phyloP scores from a whole-genome alignment of 2,113 vertebrate species.

The Pseudorasbora parva region DNA sequence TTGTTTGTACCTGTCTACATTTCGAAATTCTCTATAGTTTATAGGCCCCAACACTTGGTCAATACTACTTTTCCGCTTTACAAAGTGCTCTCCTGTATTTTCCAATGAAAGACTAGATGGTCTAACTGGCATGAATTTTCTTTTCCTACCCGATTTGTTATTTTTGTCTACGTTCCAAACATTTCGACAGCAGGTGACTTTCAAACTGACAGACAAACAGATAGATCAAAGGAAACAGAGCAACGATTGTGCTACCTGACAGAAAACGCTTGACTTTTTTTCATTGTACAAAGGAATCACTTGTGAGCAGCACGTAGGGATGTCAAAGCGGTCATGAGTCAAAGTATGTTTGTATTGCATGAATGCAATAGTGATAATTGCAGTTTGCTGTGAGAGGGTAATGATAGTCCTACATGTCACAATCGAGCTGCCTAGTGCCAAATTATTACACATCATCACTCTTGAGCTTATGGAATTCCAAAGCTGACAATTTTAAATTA shows the following conservation, averaged over 20 bases:
- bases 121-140: constrained; percentile 3
- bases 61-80: constrained; percentile 47
- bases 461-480: background rate
- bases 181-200: constrained; percentile 16
- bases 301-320: background rate
- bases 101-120: background rate
- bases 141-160: background rate
- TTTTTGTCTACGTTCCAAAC: background rate
- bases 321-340: constrained; percentile 7
- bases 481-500: no score
- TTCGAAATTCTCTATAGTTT: constrained; percentile 50
- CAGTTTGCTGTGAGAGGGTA: background rate
- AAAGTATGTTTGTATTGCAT: background rate
- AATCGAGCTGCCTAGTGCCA: background rate
- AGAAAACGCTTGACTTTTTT: background rate
- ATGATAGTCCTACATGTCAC: background rate
- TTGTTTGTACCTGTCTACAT: constrained; percentile 47
- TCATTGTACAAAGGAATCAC: background rate
- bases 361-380: background rate
- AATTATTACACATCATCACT: background rate
- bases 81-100: constrained; percentile 46
- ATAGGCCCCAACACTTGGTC: constrained; percentile 43
- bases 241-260: background rate
- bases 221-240: constrained; percentile 20
- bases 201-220: constrained; percentile 29